Base-by-base conservation (phyloP, 2,888 invertebrate species). In the Diachrysia chrysitis region DNA sequence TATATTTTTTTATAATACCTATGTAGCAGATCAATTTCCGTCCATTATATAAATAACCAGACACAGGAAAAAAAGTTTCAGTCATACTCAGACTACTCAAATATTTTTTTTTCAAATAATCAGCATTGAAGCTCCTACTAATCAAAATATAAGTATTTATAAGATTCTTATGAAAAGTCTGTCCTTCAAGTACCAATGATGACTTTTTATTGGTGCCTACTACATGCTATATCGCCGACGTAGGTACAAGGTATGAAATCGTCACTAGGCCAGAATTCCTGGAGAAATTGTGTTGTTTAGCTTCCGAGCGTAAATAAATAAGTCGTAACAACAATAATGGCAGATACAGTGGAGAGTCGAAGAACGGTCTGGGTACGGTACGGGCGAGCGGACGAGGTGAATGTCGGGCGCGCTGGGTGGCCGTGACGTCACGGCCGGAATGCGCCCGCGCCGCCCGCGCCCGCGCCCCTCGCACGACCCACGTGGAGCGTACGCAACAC, bases 401-500 rank as follows among this genome's bases (percentile, higher is more conserved):
- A 92, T 91, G 93, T 91, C 92, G 91, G 85, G 88, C 94, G 91
- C 91, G 81, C 90, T 95, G 95, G 95, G 95, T 95, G 95, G 95
- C 89, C 95, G 91, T 95, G 95, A 95, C 95, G 95, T 95, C 95
- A 95, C 92, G 90, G 88, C 82, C 92, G 94, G 95, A 95, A 95
- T 95, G 95, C 90, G 94, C 90, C 91, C 88, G 90, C 91, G 89
- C 89, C 85, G 81, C 90, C 83, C 85, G 83, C 84, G 76, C 82
- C 68, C 75, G 79, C 73, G 70, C 82, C 69, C 79, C 67, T 71
- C 78, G 73, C 82, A 63, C 87, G 83, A 76, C 88, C 90, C 90
- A 92, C 94, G 93, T 94, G 93, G 89, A 89, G 85, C 87, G 89
- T 92, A 92, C 92, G 91, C 89, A 87, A 86, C 87, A 85, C 82